Conservation (phyloP, 1,140 invertebrate species). For the Cyrtorhinus lividipennis region DNA sequence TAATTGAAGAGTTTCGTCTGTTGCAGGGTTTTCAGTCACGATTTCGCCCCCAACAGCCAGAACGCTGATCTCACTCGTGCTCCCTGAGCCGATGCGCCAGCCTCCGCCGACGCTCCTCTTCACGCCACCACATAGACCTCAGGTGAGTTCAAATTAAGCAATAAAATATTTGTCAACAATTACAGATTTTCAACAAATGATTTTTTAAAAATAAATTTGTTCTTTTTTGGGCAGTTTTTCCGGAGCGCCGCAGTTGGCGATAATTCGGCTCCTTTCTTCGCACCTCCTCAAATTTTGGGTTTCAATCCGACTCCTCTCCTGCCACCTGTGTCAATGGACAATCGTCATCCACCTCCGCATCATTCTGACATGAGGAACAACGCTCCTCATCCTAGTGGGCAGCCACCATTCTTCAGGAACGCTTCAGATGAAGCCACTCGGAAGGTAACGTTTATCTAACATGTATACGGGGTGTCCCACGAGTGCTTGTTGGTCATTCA, state of each 20-base stretch:
- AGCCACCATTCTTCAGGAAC: not conserved
- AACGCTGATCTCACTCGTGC: not conserved
- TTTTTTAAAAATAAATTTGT: not conserved
- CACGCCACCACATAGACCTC: not conserved
- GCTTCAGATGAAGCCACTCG: not conserved
- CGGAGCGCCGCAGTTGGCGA: not conserved
- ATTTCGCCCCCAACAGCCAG: not conserved
- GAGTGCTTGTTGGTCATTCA: no score
- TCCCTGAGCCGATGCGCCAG: not conserved
- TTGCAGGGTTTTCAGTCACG: not conserved
- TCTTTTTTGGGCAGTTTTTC: not conserved
- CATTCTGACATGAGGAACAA: slow-evolving; percentile 7
- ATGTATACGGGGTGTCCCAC: no score
- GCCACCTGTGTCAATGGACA: not conserved
- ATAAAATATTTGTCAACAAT: not conserved
- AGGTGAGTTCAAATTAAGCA: not conserved
- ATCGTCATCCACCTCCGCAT: not conserved
- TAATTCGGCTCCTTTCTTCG: not conserved
- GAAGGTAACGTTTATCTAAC: no score
- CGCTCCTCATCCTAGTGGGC: not conserved
- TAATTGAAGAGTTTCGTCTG: no score
- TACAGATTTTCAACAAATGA: not conserved
- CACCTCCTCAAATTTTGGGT: not conserved
- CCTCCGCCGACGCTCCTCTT: not conserved
- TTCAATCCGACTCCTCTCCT: not conserved